These are phyloP conservation scores for Morone chrysops DNA, from an alignment of 2,113 vertebrate genomes.

Conservation along the genomic window DNA sequence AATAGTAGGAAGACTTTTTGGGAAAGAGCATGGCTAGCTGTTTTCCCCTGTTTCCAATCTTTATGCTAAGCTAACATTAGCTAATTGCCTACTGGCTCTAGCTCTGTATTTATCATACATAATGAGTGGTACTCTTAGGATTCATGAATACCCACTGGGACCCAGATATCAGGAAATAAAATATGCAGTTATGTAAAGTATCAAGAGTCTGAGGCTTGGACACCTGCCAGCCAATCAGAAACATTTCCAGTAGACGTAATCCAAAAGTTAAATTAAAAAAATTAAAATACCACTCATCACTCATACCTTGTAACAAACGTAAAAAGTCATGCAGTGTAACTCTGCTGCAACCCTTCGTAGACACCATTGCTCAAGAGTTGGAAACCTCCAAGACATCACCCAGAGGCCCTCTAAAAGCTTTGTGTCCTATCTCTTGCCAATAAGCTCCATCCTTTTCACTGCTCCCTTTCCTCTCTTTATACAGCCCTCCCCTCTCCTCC, in stretches of 20 bases:
- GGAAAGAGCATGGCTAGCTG: no score
- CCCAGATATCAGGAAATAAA: no score
- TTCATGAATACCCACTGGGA: no score
- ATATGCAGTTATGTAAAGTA: no score
- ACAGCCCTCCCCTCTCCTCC: not conserved
- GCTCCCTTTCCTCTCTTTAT: not conserved
- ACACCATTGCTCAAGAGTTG: not conserved
- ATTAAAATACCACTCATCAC: no score
- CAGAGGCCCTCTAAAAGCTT: not conserved
- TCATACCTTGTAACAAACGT: no score
- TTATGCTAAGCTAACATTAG: not conserved
- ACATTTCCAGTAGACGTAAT: no score
- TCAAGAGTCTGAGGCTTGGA: no score
- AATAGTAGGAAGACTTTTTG: no score
- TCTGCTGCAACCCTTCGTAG: not conserved
- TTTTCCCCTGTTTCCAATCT: not conserved
- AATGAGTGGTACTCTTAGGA: no score
- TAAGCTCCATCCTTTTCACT: conserved; percentile 3
- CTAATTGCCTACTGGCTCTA: not conserved
- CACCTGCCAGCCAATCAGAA: no score
- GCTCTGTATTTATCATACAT: not conserved
- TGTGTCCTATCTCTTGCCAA: not conserved
- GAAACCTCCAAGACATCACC: conserved; percentile 17
- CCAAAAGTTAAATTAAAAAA: no score
- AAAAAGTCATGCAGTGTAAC: not conserved